These are phyloP conservation scores for Archips crataeganus DNA, from an alignment of 2,888 invertebrate species.

Conservation along the genomic window DNA sequence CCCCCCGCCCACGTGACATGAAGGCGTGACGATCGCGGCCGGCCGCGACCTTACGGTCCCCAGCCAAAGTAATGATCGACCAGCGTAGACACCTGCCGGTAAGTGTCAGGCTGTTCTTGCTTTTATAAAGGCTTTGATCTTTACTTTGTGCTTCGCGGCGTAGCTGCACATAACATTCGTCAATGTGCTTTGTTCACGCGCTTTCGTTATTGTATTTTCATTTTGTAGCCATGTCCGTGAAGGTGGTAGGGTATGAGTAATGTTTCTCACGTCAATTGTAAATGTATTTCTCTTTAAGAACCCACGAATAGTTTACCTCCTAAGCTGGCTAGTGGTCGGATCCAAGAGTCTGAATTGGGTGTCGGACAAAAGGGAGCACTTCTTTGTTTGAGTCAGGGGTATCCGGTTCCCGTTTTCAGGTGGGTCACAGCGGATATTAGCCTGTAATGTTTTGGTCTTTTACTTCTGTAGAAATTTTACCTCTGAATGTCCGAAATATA, in stretches of 20 bases:
- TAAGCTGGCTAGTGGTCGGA: conserved; percentile 85
- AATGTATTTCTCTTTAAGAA: conserved; percentile 79
- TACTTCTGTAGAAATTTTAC: conserved; percentile 27
- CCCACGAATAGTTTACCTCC: conserved; percentile 89
- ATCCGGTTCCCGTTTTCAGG: conserved; percentile 91
- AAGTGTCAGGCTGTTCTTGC: conserved; percentile 85
- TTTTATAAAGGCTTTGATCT: conserved; percentile 83
- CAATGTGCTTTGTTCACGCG: conserved; percentile 45
- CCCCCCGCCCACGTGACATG: conserved; percentile 75
- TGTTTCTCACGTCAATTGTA: conserved; percentile 44
- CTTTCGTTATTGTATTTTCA: conserved; percentile 36
- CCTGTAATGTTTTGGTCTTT: conserved; percentile 27
- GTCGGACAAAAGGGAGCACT: conserved; percentile 74
- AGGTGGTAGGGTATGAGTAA: conserved; percentile 48
- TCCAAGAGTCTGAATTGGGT: conserved; percentile 79
- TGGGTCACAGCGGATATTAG: conserved; percentile 68
- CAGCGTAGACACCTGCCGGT: conserved; percentile 83
- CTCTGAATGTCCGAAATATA: conserved; percentile 29
- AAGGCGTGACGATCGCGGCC: conserved; percentile 84
- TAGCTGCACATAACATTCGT: conserved; percentile 63
- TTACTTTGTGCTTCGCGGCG: conserved; percentile 83
- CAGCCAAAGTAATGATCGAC: conserved; percentile 85
- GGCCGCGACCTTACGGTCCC: conserved; percentile 77
- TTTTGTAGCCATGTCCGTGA: conserved; percentile 26
- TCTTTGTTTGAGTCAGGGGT: conserved; percentile 91